Evolutionary conservation across 2,797 vertebrate genomes (phyloP), one percentile per base, ranked within the genome.

Genomic region (Toxotes lorentzi): DNA sequence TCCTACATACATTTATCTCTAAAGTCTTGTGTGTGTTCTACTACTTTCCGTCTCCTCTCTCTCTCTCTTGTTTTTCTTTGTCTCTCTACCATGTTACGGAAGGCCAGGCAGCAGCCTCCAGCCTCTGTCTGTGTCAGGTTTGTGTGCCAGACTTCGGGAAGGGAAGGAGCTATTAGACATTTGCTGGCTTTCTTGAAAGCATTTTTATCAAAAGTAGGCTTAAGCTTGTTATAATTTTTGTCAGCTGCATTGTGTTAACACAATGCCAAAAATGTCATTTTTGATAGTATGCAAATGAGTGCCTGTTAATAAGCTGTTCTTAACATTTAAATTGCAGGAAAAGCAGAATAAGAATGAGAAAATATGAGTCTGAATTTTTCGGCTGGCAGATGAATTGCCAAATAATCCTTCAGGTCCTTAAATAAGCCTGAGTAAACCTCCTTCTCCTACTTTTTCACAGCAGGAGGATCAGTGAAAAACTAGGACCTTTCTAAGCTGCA

Each of bases 1-100:
- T 70, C 74, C 43, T 43, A 69, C 70, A 79, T 43, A 41, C 50
- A 75, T 77, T 73, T 85, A 69, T 81, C 48, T 72, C 53, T 59
- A 27, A 21, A 71, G 50, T 70, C 40, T 27, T 32, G 40, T 67
- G n/a, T 67, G n/a, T 73, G n/a, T 57, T 56, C 23, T 59, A 32
- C 41, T 12, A 63, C 56, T 32, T 68, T 1, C 66, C 16, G 16
- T 48, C 30, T 19, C 71, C 19, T 34, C 62, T 17, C 53, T 45
- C 35, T 41, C 30, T 48, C 23, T 24, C 12, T 10, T 9, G 27
- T 34, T 47, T 64, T 19, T 19, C 27, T 30, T 43, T 45, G 45
- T 74, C 54, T 69, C 41, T 47, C 50, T 63, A 8, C 34, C 47
- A 66, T 59, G 56, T 72, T 65, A 48, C 21, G 72, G 51, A 54